Base-by-base conservation (phyloP, 2,888 invertebrate species). In the Meganola albula region DNA sequence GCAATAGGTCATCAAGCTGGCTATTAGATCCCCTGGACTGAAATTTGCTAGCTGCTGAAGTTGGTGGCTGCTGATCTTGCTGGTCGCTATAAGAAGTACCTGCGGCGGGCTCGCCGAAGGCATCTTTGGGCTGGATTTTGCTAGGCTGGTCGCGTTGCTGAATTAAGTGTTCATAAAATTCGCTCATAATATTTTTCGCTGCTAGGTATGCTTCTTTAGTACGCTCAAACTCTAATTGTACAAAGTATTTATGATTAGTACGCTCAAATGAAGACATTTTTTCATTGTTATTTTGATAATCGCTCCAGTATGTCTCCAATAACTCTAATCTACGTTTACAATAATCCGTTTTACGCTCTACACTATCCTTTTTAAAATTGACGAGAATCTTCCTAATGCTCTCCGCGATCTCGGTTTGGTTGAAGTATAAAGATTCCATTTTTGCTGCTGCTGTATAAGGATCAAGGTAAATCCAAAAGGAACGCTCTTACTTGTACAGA, bases 291-390 rank as follows among this genome's bases (percentile, higher is more conserved):
- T 9, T 8, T 11, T 30, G 18, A 20, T 3, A 28, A 23, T 32
- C 32, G 8, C 7, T 11, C 32, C 32, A 32, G 11, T 26, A 32
- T 3, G 10, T 23, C 11, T 21, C 20, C 5, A 21, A 11, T 26
- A 31, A 13, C 4, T 31, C 31, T 1, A 31, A 8, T 20, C 12
- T 32, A 7, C 22, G 26, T 14, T 20, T 32, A 32, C 31, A 32
- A 14, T 32, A 31, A 26, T 33, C 10, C 23, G 26, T 30, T 11
- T 26, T 25, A n/a, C 8, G n/a, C 28, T 23, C 27, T 13, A 23
- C 21, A 27, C 27, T 35, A 24, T 10, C 32, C 6, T 40, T 21
- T 13, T 32, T 27, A 13, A 26, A 27, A 11, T 26, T 22, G 7
- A 18, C 16, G 4, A 32, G 7, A 11, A 31, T 3, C 14, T 21